Base-by-base conservation (phyloP, 2,888 invertebrate genomes). In the Cheilosia vernalis region DNA sequence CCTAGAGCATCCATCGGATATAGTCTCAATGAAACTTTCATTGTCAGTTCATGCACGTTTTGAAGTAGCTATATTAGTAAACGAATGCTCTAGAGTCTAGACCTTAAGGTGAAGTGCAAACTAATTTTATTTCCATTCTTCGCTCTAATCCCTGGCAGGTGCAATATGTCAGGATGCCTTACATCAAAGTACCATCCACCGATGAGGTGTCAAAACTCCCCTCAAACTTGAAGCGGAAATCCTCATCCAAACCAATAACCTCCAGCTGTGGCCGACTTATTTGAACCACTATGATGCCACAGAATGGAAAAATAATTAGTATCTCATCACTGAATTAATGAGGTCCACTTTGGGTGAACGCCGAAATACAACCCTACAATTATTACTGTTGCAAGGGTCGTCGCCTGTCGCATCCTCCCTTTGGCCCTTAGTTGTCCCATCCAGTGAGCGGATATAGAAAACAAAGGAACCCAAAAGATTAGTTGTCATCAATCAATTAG, bases 401-500 rank as follows among this genome's bases (percentile, higher is more conserved):
- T 51, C 42, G 17, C 42, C 51, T 33, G 13, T 37, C 51, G 51
- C 33, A n/a, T 51, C 56, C 51, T 73, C 42, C 49, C 24, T 49
- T 4, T 56, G 53, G 2, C n/a, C 44, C 19, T 66, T n/a, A 17
- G 21, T 58, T 27, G n/a, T 30, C 56, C 49, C 24, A 44, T 10
- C 30, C 51, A 40, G 9, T 27, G 10, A 60, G 27, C 83, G 79
- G 79, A 84, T 60, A 37, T 60, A 37, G 51, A 56, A 63, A 47
- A 73, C 37, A 63, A 84, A 56, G 33, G 49, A 17, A 51, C 61
- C 51, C 53, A 24, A 49, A 49, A 21, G 33, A 70, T 69, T 30
- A 63, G 30, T 79, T 79, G 79, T 85, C 81, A 81, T 85, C 85
- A 81, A 85, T 85, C 85, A 85, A 85, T 74, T 80, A 74, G 44